Percentiles rank a stretch among this genome's conserved stretches.
Conservation (phyloP, 2,888 invertebrate genomes). For the Prenolepis imparis region DNA sequence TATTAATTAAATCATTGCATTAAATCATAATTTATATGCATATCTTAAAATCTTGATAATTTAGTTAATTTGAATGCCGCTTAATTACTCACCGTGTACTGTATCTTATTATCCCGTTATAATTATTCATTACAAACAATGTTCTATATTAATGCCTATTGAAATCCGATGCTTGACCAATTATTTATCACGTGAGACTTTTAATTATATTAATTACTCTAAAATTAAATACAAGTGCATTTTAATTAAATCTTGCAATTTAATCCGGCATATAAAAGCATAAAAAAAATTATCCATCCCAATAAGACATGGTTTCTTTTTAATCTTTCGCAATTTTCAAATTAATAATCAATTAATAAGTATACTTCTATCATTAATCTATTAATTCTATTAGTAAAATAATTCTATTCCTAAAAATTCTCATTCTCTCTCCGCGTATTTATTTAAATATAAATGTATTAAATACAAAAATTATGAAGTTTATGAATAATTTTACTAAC, state of each 20-base stretch:
- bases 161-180: conserved; percentile 20
- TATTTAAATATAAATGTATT: background rate
- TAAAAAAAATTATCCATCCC: background rate
- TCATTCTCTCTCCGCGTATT: background rate
- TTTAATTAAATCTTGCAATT: background rate
- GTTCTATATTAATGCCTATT: conserved; percentile 8
- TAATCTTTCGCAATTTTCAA: background rate
- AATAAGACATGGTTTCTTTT: background rate
- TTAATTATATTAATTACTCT: conserved; percentile 20
- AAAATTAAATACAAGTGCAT: background rate
- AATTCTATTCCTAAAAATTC: background rate
- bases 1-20: background rate
- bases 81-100: conserved; percentile 1
- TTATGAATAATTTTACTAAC: no score
- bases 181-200: conserved; percentile 25
- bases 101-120: conserved; percentile 20
- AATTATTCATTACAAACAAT: conserved; percentile 26
- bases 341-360: background rate
- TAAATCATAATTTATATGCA: background rate
- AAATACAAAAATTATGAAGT: no score
- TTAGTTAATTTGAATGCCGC: conserved; percentile 12
- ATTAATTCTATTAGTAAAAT: background rate
- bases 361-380: background rate
- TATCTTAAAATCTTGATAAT: conserved; percentile 18
- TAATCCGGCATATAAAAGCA: background rate